Evolutionary conservation across 2,797 vertebrate species (phyloP), one percentile per base, ranked within the genome.

Genomic region (Amblyopsis hoosieri): DNA sequence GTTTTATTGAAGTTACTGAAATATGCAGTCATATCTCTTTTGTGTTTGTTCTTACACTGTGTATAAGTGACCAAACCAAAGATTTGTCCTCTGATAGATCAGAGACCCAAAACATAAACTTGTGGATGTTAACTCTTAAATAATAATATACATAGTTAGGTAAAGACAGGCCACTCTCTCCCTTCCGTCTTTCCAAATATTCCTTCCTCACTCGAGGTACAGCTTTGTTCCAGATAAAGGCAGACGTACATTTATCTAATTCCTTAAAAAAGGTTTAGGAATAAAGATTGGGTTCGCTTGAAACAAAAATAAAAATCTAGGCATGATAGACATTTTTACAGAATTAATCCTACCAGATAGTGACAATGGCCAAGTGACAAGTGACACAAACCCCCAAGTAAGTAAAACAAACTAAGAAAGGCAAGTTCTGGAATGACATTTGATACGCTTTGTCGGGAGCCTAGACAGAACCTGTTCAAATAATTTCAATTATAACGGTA

Each of bases 181-280:
- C 57, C 47, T 58, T 63, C 3, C 48, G 49, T 42, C 42, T 62
- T 53, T 62, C 46, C 14, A 62, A 48, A 54, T 29, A 66, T 11
- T 33, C 11, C 23, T 46, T 66, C 11, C 58, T 50, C 9, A 72
- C 62, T 12, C 60, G 15, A 42, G 60, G 64, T 11, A 62, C 33
- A 3, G 3, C 63, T 50, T 67, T 67, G 58, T 64, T 72, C 60
- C 50, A 72, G 17, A 64, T 58, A 19, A 72, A 67, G 1, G 13
- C 51, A 13, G 64, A 59, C 19, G 33, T 51, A 9, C 37, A 46
- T 12, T 48, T 59, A 8, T 67, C 15, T 45, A 60, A 56, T n/a
- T 67, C 52, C 14, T 46, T 67, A 37, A 72, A 75, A 45, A 71
- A 60, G 4, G 17, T 59, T 66, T 59, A 46, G 56, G 15, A 6